A percentile compares a stretch with the other conserved stretches of the same genome.
These are phyloP conservation scores for Geodia barretti DNA, from an alignment of 37 sponge, comb jelly and placozoan species.

Conservation along the genomic window DNA sequence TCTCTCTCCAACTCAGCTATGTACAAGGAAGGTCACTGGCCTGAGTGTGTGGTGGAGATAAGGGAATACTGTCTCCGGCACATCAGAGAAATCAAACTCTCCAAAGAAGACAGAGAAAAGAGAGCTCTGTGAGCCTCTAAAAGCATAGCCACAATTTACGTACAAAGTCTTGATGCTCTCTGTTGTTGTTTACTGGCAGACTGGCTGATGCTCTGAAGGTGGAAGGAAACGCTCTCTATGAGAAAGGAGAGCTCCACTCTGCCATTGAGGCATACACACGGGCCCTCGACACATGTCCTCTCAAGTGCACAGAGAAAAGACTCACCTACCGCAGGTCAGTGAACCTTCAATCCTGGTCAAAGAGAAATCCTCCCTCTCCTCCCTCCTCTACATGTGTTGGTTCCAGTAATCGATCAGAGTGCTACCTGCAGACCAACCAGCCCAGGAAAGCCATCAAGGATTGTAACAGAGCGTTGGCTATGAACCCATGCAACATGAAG, in stretches of 20 bases:
- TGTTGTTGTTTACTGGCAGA: conserved; percentile 1
- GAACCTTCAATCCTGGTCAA: too few species aligned
- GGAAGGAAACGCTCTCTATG: conserved; percentile 44
- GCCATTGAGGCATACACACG: conserved; percentile 43
- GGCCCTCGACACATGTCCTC: conserved; percentile 46
- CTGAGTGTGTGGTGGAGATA: conserved; percentile 24
- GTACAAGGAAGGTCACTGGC: not conserved
- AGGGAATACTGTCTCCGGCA: conserved; percentile 24
- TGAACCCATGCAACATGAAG: conserved; percentile 40
- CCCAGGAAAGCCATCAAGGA: conserved; percentile 8
- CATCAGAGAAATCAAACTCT: conserved; percentile 8
- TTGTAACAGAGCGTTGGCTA: conserved; percentile 25
- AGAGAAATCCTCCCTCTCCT: too few species aligned
- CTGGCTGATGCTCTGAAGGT: conserved; percentile 26
- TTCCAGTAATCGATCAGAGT: conserved; percentile 17
- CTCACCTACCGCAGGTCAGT: conserved; percentile 49
- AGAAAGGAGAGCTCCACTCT: not conserved
- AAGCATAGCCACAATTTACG: too few species aligned
- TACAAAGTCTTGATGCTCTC: too few species aligned
- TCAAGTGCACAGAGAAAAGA: conserved; percentile 36
- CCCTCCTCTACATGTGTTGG: not conserved
- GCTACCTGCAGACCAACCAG: conserved; percentile 1
- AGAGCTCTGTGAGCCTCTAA: conserved; percentile 10
- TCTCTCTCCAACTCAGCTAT: not conserved
- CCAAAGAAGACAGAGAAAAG: conserved; percentile 11